These are phyloP conservation scores for Homalodisca vitripennis DNA, from an alignment of 1,140 invertebrate species.

Conservation along the genomic window DNA sequence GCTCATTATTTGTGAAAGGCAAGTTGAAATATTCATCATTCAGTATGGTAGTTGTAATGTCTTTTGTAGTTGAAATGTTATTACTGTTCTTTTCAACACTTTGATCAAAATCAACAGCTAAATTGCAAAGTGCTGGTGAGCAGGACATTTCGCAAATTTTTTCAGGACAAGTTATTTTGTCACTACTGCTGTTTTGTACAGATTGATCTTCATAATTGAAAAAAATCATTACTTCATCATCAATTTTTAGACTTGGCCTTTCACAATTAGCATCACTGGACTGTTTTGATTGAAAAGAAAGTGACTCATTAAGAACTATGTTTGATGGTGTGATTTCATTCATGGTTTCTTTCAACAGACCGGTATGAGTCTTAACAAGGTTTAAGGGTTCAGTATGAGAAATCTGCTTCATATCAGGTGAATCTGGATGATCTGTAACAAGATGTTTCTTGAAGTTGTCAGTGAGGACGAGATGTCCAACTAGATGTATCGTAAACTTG, in stretches of 20 bases:
- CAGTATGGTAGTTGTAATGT: too few species aligned
- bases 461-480: constrained; percentile 58
- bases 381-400: neutral
- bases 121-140: neutral
- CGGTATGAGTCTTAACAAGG: constrained; percentile 9
- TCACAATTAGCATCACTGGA: neutral
- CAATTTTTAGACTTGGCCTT: constrained; percentile 11
- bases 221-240: constrained; percentile 1
- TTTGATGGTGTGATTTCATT: too few species aligned
- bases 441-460: neutral
- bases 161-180: constrained; percentile 1
- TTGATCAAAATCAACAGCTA: neutral
- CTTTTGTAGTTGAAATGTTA: too few species aligned
- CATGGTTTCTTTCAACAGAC: too few species aligned
- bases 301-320: neutral
- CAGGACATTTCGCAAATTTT: neutral
- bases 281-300: constrained; percentile 5
- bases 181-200: constrained; percentile 12
- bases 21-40: too few species aligned
- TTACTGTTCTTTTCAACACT: too few species aligned
- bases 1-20: too few species aligned
- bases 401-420: neutral
- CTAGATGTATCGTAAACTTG: constrained; percentile 82
- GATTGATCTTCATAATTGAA: constrained; percentile 9
- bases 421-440: neutral